phyloP scores from a whole-genome alignment of 2,113 vertebrate genomes.

The Percopsis transmontana region DNA sequence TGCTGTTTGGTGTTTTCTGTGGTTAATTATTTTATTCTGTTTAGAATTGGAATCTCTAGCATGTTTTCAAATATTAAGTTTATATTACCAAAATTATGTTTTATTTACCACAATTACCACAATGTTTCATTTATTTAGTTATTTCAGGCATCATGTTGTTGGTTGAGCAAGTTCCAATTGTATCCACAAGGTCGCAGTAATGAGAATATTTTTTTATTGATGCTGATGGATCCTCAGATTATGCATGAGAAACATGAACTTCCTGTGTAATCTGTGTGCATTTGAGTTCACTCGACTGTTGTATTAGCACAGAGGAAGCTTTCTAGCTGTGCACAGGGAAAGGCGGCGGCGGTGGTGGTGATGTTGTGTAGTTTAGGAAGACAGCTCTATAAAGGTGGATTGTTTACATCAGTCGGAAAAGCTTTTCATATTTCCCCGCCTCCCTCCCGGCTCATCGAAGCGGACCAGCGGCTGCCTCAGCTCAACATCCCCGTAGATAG shows the following conservation, averaged over 20 bases:
- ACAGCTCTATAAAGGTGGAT: conserved; percentile 63
- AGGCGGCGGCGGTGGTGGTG: conserved; percentile 26
- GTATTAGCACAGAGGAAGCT: conserved; percentile 45
- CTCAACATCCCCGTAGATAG: conserved; percentile 58
- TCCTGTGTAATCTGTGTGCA: conserved; percentile 70
- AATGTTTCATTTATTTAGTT: too few species aligned
- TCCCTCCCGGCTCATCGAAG: conserved; percentile 25
- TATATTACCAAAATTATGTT: too few species aligned
- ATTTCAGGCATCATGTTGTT: too few species aligned
- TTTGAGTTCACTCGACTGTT: conserved; percentile 42
- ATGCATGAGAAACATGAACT: conserved; percentile 54
- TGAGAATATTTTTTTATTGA: conserved; percentile 41
- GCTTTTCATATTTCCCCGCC: conserved; percentile 50
- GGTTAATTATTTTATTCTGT: too few species aligned
- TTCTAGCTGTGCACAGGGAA: conserved; percentile 30
- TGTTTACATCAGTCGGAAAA: conserved; percentile 53
- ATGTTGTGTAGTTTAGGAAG: conserved; percentile 16
- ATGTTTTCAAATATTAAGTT: too few species aligned
- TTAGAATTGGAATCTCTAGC: too few species aligned
- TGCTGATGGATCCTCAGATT: conserved; percentile 47
- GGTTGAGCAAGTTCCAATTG: neutral
- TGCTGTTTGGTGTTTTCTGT: too few species aligned
- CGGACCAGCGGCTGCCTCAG: conserved; percentile 40
- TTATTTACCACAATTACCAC: too few species aligned
- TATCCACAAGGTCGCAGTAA: conserved; percentile 54